Conservation (phyloP, 92 coral and sea anemone genomes). For the Porites lobata region DNA sequence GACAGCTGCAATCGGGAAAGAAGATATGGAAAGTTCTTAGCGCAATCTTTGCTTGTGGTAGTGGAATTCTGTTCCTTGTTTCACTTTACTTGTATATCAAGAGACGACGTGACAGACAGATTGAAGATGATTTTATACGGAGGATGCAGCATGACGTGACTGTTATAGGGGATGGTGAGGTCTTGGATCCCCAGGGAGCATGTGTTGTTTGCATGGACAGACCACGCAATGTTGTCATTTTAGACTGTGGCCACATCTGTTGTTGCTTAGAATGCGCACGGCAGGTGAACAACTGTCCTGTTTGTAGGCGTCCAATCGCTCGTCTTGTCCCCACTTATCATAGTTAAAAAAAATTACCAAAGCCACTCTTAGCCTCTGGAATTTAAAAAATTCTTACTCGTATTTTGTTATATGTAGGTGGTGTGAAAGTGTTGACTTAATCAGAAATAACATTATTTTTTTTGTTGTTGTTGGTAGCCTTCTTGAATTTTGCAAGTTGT, state of each 20-base stretch:
- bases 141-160: constrained; percentile 50
- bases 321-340: constrained; percentile 87
- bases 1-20: constrained; percentile 76
- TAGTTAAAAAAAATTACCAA: constrained; percentile 32
- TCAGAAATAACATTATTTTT: no score
- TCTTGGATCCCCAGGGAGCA: constrained; percentile 52
- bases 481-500: no score
- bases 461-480: no score
- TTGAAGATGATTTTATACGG: constrained; percentile 53
- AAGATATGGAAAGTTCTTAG: constrained; percentile 84
- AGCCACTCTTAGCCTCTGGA: neutral
- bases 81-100: constrained; percentile 81
- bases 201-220: constrained; percentile 94
- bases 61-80: constrained; percentile 81
- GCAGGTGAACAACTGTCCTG: constrained; percentile 89
- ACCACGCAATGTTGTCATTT: constrained; percentile 93
- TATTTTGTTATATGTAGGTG: neutral
- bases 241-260: constrained; percentile 98
- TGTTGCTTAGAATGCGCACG: constrained; percentile 81
- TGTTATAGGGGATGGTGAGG: constrained; percentile 46
- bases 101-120: constrained; percentile 67
- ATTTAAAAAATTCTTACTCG: no score
- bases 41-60: constrained; percentile 79
- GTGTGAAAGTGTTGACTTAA: no score
- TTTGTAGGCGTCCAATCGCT: constrained; percentile 84